These are phyloP conservation scores for Brachypalpus laphriformis DNA, from an alignment of 2,888 invertebrate species.

Conservation along the genomic window DNA sequence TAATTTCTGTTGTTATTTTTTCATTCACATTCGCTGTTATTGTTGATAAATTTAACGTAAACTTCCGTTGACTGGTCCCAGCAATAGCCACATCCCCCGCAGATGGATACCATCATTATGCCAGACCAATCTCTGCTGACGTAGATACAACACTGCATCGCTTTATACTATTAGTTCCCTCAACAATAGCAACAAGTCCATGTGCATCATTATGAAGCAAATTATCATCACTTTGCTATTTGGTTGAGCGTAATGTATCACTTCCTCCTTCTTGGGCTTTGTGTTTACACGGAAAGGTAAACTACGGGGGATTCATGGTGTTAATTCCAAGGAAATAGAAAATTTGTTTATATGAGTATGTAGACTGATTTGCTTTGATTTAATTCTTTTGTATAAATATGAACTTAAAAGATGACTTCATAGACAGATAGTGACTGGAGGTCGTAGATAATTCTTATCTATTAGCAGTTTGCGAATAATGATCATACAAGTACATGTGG, in stretches of 20 bases:
- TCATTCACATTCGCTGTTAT: not conserved
- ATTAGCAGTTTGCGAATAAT: not conserved
- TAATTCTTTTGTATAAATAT: not conserved
- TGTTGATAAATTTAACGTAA: slow-evolving; percentile 25
- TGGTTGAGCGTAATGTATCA: not conserved
- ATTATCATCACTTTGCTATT: not conserved
- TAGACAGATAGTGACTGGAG: not conserved
- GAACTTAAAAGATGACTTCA: slow-evolving; percentile 3
- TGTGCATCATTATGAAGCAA: not conserved
- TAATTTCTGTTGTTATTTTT: not conserved
- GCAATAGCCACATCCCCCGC: not conserved
- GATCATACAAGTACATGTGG: not conserved
- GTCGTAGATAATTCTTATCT: not conserved
- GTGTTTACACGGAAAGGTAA: slow-evolving; percentile 31
- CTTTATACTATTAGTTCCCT: not conserved
- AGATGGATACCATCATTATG: slow-evolving; percentile 1
- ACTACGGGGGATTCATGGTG: not conserved
- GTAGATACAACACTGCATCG: not conserved
- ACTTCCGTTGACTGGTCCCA: slow-evolving; percentile 5
- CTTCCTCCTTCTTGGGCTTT: not conserved
- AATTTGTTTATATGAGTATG: not conserved
- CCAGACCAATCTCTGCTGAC: not conserved
- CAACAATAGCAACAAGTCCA: not conserved
- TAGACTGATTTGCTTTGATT: not conserved
- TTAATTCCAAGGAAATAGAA: not conserved